These are phyloP conservation scores for Apamea epomidion DNA, from an alignment of 2,888 invertebrate genomes.

Conservation along the genomic window DNA sequence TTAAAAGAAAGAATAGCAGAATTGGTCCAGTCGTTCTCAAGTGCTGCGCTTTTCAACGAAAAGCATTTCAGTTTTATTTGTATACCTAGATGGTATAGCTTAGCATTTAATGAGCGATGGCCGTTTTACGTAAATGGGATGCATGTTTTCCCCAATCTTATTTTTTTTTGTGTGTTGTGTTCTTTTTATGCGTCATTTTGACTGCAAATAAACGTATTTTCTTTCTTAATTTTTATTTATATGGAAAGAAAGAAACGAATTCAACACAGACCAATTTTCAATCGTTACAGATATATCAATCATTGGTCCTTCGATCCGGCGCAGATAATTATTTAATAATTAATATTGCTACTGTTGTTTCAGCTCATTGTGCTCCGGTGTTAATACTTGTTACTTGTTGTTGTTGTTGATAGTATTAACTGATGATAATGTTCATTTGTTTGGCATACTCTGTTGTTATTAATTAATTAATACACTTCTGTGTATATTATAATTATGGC, in stretches of 20 bases:
- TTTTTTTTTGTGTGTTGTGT: no score
- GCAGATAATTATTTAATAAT: slow-evolving; percentile 22
- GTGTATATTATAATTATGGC: background rate
- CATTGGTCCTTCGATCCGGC: slow-evolving; percentile 8
- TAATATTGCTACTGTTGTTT: slow-evolving; percentile 24
- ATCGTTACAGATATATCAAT: slow-evolving; percentile 29
- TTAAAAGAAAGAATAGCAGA: no score
- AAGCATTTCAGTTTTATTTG: no score
- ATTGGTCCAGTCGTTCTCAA: no score
- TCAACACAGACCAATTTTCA: background rate
- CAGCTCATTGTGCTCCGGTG: slow-evolving; percentile 12
- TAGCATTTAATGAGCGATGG: no score
- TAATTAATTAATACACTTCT: slow-evolving; percentile 19
- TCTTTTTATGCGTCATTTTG: no score
- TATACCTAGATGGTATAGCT: no score
- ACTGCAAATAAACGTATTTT: no score
- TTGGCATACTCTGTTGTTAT: slow-evolving; percentile 3
- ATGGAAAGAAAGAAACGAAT: background rate
- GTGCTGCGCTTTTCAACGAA: no score
- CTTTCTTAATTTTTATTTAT: no score
- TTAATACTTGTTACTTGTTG: background rate
- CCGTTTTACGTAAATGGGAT: no score
- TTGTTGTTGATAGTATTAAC: background rate
- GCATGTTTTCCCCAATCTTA: no score
- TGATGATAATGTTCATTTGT: slow-evolving; percentile 11